phyloP scores from a whole-genome alignment of 1,140 invertebrate species.

The Drosophila funebris region DNA sequence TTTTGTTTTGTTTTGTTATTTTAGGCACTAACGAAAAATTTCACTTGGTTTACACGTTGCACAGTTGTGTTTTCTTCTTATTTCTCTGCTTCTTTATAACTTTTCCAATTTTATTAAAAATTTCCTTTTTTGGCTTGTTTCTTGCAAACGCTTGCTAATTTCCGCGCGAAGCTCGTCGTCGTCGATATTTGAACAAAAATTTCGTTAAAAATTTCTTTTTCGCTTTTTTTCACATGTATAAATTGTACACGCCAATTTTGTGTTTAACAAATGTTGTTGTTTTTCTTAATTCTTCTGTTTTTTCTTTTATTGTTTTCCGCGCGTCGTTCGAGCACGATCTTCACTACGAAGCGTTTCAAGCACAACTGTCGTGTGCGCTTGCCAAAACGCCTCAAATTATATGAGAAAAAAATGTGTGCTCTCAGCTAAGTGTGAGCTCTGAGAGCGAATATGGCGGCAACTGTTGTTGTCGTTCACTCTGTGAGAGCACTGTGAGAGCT shows the following conservation, averaged over 20 bases:
- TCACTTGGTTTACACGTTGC: conserved; percentile 63
- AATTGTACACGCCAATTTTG: conserved; percentile 23
- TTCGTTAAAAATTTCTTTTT: conserved; percentile 64
- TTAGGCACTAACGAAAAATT: conserved; percentile 52
- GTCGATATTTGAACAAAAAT: conserved; percentile 50
- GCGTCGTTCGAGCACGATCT: conserved; percentile 75
- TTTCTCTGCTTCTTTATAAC: conserved; percentile 12
- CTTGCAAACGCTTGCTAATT: conserved; percentile 80
- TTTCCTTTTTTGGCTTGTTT: conserved; percentile 59
- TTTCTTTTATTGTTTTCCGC: conserved; percentile 34
- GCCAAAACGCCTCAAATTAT: conserved; percentile 68
- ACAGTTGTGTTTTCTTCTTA: conserved; percentile 18
- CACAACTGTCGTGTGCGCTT: conserved; percentile 70
- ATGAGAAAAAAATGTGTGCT: conserved; percentile 40
- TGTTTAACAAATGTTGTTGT: conserved; percentile 32
- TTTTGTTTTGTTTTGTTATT: conserved; percentile 17
- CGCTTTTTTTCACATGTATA: conserved; percentile 40
- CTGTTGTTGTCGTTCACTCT: conserved; percentile 7
- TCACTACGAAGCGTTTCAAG: conserved; percentile 81
- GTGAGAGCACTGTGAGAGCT: conserved; percentile 52
- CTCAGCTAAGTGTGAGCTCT: conserved; percentile 27
- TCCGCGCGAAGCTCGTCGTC: conserved; percentile 67
- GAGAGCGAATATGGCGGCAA: conserved; percentile 15
- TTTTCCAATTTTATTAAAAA: conserved; percentile 53
- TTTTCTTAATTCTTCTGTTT: conserved; percentile 21